Percentiles rank a stretch among this genome's conserved stretches.
Evolutionary conservation across 2,113 vertebrate species (phyloP).

Genomic region (Zapornia atra): DNA sequence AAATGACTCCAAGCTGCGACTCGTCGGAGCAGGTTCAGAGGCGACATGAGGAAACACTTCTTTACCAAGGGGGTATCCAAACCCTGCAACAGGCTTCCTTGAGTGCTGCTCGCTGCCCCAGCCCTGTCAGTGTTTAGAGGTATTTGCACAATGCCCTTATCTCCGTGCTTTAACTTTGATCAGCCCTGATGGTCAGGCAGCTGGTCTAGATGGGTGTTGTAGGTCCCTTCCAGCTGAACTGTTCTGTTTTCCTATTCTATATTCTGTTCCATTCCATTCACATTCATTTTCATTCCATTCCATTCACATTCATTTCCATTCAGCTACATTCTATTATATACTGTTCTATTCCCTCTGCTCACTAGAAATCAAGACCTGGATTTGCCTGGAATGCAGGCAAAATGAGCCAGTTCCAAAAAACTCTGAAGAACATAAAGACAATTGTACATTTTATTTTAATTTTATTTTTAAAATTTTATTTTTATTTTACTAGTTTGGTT

Average conservation of each 20-base stretch:
- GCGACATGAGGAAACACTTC: no score
- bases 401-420: background rate
- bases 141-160: background rate
- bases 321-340: no score
- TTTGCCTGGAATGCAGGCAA: background rate
- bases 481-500: no score
- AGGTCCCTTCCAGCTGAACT: background rate
- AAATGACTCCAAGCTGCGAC: no score
- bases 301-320: no score
- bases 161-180: background rate
- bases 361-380: background rate
- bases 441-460: no score
- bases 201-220: accelerated
- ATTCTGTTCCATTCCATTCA: no score
- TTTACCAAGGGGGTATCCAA: background rate
- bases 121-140: background rate
- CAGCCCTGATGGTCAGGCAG: background rate
- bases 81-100: background rate
- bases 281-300: background rate
- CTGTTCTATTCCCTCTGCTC: background rate
- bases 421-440: background rate
- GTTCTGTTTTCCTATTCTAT: background rate
- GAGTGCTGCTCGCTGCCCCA: no score
- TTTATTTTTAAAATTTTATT: no score
- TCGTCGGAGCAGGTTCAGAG: no score